Evolutionary conservation across 2,888 invertebrate genomes (phyloP).

Genomic region (Leptinotarsa peninsularis): DNA sequence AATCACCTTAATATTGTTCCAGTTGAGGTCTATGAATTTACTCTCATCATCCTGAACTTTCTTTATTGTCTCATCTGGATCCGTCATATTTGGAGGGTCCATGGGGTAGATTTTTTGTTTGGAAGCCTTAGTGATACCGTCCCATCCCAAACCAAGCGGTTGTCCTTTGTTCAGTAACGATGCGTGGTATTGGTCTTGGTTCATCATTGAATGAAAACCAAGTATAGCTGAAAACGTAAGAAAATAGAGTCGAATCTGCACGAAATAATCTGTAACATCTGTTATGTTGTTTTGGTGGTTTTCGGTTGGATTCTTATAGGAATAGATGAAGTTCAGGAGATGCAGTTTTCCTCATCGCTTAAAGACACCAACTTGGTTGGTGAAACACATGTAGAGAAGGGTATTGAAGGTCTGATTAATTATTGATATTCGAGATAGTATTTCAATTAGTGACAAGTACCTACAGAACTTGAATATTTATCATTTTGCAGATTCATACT

Average conservation of each 20-base stretch:
- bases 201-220: conserved; percentile 99
- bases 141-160: conserved; percentile 91
- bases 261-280: too few species aligned
- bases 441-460: too few species aligned
- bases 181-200: conserved; percentile 99
- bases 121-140: conserved; percentile 94
- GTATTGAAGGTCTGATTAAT: too few species aligned
- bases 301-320: too few species aligned
- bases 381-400: too few species aligned
- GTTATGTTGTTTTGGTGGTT: too few species aligned
- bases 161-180: conserved; percentile 93
- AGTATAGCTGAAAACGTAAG: conserved; percentile 82
- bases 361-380: too few species aligned
- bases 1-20: conserved; percentile 98
- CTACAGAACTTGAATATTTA: too few species aligned
- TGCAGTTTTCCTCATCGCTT: too few species aligned
- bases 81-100: conserved; percentile 97
- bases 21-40: conserved; percentile 91
- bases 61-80: conserved; percentile 92
- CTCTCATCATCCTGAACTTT: conserved; percentile 91
- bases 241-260: not conserved
- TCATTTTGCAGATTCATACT: too few species aligned
- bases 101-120: conserved; percentile 90
- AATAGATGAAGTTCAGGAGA: too few species aligned
- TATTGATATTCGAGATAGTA: too few species aligned